A percentile compares a stretch with the other conserved stretches of the same genome.
These are phyloP conservation scores for Eueremaeus valkanovi DNA, from an alignment of 2,888 invertebrate species.

Conservation along the genomic window DNA sequence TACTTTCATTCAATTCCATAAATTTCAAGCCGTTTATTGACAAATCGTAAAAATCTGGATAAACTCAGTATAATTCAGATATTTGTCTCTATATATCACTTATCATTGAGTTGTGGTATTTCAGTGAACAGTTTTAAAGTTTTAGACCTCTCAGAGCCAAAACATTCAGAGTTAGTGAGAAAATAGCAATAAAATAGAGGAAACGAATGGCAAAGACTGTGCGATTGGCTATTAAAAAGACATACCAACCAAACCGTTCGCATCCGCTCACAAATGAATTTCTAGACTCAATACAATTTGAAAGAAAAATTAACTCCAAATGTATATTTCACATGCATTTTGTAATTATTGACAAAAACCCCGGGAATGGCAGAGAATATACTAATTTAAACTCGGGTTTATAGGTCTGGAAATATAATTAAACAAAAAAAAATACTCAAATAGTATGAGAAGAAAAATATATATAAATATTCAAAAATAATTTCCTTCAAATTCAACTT, in stretches of 20 bases:
- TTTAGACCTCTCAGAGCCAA: too few species aligned
- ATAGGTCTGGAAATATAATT: conserved; percentile 4
- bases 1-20: too few species aligned
- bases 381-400: background rate
- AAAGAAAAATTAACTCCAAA: background rate
- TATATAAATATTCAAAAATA: too few species aligned
- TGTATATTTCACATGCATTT: background rate
- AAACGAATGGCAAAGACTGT: background rate
- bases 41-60: background rate
- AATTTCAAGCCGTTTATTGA: background rate
- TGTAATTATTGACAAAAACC: background rate
- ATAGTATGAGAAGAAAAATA: too few species aligned
- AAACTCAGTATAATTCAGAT: too few species aligned
- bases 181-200: background rate
- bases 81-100: too few species aligned
- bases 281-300: background rate
- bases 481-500: too few species aligned
- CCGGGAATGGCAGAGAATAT: background rate
- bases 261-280: conserved; percentile 17
- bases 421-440: background rate
- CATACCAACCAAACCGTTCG: background rate
- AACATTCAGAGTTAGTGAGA: background rate
- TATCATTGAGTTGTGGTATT: too few species aligned
- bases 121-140: too few species aligned
- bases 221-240: conserved; percentile 14